Evolutionary conservation across 2,888 invertebrate species (phyloP).

Genomic region (Pachycephus smyrnensis): DNA sequence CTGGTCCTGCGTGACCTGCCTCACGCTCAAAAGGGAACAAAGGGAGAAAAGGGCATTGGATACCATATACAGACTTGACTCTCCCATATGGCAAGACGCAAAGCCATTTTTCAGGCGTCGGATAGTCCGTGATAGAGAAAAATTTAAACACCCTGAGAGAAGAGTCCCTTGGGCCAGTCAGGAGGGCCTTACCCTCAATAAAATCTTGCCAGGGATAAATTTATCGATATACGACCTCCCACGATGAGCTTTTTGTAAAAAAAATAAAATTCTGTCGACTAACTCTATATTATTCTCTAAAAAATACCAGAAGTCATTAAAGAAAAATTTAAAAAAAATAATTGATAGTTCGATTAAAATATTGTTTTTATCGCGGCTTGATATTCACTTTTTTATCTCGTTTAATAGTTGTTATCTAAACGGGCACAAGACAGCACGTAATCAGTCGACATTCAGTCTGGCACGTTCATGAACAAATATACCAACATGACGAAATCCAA

Average conservation of each 20-base stretch:
- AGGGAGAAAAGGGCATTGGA: background rate
- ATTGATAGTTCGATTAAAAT: background rate
- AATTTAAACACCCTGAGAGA: background rate
- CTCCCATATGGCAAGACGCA: background rate
- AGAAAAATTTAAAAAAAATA: background rate
- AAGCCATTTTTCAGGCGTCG: background rate
- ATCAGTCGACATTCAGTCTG: background rate
- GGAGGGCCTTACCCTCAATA: background rate
- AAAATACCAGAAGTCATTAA: no score
- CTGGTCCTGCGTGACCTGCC: constrained; percentile 38
- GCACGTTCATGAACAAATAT: background rate
- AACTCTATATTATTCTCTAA: no score
- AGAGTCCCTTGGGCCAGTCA: background rate
- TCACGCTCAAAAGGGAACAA: constrained; percentile 11
- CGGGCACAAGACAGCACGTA: background rate
- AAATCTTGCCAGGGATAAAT: background rate
- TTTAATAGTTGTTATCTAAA: background rate
- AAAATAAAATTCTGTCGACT: no score
- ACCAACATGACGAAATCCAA: background rate
- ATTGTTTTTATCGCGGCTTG: background rate
- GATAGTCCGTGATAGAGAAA: background rate
- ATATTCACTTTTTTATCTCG: background rate
- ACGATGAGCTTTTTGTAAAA: background rate
- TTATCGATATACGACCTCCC: background rate
- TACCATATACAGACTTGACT: background rate